Base-by-base conservation (phyloP, 2,113 vertebrate species). In the Eclectus roratus region DNA sequence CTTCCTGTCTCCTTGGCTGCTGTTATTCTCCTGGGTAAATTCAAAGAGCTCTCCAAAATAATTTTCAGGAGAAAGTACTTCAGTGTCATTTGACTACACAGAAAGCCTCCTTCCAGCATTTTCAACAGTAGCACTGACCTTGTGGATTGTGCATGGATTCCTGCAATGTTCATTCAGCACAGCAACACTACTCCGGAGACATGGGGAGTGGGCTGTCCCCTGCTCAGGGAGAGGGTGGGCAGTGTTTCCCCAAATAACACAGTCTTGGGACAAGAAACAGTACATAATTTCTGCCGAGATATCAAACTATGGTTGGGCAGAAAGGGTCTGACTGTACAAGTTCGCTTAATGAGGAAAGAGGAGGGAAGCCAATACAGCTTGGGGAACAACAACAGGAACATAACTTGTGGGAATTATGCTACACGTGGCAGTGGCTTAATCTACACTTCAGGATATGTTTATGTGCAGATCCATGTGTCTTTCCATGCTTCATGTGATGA, bases 1-100 rank as follows among this genome's bases (percentile, higher is more conserved):
- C 82, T 92, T 88, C 52, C 35, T 60, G 46, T 85, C 68, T 93
- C 71, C 72, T 96, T 95, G 88, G 88, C 91, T 80, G 28, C 20
- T 64, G 43, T 21, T 95, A 91, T 74, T 83, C 93, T 85, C 85
- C 47, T 49, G 94, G 61, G 88, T 56, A 93, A 85, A 92, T 64
- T 85, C n/a, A 89, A 94, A 72, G 43, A 91, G 33, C 27, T 78
- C 43, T 90, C 60, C 65, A 96, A 79, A 96, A 80, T 21, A 82
- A 74, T 88, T 83, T 68, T 63, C 47, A 88, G 81, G 47, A 90
- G 19, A 76, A 95, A 88, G 63, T 56, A 74, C 80, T 93, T 78
- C 76, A 86, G 52, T 47, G 72, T 90, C 64, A 90, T 94, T 41
- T 69, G 72, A 25, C 39, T 27, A 61, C 29, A 39, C 6, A 66